Conservation (phyloP, 1,140 invertebrate genomes). For the Achatina immaculata region DNA sequence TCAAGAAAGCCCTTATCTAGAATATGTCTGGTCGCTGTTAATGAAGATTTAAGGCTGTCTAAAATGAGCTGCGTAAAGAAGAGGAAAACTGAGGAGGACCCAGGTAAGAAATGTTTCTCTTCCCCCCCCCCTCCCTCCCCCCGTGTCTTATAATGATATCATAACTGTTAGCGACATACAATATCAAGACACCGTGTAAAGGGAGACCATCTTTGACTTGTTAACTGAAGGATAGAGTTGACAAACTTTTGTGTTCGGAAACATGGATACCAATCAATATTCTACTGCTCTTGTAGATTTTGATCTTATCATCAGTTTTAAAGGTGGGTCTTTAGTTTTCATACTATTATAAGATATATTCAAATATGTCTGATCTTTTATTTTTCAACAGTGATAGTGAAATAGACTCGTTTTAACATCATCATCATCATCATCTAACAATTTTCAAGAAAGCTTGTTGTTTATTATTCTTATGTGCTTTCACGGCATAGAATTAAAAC, state of each 20-base stretch:
- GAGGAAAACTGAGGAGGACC: neutral
- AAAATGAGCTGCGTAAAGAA: neutral
- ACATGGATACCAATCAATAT: neutral
- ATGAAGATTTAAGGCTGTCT: neutral
- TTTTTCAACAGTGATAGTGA: too few relatives aligned
- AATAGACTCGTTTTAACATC: too few relatives aligned
- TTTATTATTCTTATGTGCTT: too few relatives aligned
- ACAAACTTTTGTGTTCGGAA: neutral
- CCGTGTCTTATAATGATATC: neutral
- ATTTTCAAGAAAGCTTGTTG: too few relatives aligned
- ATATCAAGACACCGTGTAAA: neutral
- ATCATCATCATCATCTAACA: too few relatives aligned
- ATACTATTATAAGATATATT: neutral
- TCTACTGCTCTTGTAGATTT: neutral
- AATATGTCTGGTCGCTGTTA: neutral
- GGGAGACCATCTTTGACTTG: neutral
- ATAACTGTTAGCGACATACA: neutral
- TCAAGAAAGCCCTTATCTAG: too few relatives aligned
- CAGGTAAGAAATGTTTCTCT: neutral
- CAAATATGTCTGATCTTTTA: neutral
- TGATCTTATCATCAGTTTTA: neutral
- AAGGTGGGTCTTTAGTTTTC: neutral
- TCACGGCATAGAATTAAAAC: too few relatives aligned
- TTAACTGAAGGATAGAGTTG: neutral
- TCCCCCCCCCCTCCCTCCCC: slow-evolving; percentile 1